These are phyloP conservation scores for Eupsilia transversa DNA, from an alignment of 2,888 invertebrate genomes.

Conservation along the genomic window DNA sequence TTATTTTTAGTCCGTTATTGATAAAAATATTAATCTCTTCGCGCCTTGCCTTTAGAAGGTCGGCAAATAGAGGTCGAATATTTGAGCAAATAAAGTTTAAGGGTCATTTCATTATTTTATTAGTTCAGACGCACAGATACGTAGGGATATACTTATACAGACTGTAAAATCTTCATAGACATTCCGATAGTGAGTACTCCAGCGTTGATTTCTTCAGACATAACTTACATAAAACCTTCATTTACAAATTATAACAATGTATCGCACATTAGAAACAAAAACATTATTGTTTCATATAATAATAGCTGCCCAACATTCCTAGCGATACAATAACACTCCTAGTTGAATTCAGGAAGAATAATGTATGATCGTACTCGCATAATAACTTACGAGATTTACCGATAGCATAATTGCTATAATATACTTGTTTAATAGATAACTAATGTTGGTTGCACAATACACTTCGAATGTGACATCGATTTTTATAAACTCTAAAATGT, in stretches of 20 bases:
- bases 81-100: background rate
- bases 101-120: background rate
- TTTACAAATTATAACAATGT: constrained; percentile 21
- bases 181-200: too few species aligned
- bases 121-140: background rate
- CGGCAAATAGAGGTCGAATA: background rate
- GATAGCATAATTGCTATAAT: constrained; percentile 1
- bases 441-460: background rate
- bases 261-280: constrained; percentile 38
- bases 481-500: background rate
- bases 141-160: too few species aligned
- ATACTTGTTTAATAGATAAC: background rate
- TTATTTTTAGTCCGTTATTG: background rate
- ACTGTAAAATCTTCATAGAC: background rate
- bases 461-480: background rate
- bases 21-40: background rate
- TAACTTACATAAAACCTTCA: background rate
- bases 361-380: constrained; percentile 7
- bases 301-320: constrained; percentile 18
- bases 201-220: constrained; percentile 1
- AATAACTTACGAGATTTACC: constrained; percentile 6
- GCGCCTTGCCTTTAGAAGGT: background rate
- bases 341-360: constrained; percentile 26
- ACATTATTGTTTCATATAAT: constrained; percentile 23
- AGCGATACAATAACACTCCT: constrained; percentile 10